Evolutionary conservation across 2,113 vertebrate genomes (phyloP).

Genomic region (Vombatus ursinus): DNA sequence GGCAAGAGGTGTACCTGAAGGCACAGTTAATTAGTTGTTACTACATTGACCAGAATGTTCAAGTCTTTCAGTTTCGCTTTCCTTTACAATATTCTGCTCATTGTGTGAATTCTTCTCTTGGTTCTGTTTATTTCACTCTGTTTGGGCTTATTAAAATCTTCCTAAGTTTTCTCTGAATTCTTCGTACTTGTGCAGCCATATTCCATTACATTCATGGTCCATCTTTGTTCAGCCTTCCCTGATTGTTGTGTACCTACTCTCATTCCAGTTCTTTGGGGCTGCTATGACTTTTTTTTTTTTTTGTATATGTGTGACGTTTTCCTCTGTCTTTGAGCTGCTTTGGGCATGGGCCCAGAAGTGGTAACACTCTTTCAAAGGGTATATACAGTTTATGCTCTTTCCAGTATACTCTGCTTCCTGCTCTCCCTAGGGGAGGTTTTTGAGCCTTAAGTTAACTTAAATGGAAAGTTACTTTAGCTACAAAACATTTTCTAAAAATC

Average conservation of each 20-base stretch:
- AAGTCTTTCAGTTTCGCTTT: background rate
- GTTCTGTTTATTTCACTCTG: background rate
- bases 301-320: background rate
- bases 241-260: background rate
- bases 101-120: background rate
- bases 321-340: background rate
- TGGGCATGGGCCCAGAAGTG: background rate
- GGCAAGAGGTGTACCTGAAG: background rate
- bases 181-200: background rate
- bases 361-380: background rate
- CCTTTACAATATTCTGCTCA: background rate
- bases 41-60: background rate
- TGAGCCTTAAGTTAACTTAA: background rate
- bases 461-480: conserved; percentile 22
- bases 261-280: background rate
- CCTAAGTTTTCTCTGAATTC: background rate
- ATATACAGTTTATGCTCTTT: background rate
- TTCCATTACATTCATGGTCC: background rate
- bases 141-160: background rate
- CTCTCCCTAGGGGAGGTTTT: conserved; percentile 1
- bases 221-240: background rate
- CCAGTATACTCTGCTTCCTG: background rate
- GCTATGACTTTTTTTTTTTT: background rate
- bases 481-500: conserved; percentile 13
- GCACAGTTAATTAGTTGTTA: background rate